Conservation (phyloP, 2,797 vertebrate species). For the Cyclura pinguis region DNA sequence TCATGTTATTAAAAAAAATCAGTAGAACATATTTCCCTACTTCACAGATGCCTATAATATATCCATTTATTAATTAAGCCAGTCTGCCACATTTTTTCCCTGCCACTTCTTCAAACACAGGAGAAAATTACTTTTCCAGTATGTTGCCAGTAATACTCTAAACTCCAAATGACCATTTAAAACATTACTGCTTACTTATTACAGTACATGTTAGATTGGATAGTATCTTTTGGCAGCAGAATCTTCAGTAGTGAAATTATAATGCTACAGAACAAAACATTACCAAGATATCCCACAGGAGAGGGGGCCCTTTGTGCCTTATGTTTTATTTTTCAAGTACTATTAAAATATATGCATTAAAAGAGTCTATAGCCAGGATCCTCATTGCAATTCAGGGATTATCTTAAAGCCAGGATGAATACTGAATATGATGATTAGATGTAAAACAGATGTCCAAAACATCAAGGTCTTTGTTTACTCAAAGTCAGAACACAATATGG, state of each 20-base stretch:
- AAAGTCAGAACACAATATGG: slow-evolving; percentile 45
- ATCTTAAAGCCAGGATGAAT: slow-evolving; percentile 32
- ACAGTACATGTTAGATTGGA: not conserved
- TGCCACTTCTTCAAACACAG: not conserved
- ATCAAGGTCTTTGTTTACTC: slow-evolving; percentile 57
- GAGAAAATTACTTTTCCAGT: not conserved
- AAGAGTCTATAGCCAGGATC: slow-evolving; percentile 47
- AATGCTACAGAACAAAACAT: slow-evolving; percentile 44
- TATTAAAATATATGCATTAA: slow-evolving; percentile 47
- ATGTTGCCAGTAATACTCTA: not conserved
- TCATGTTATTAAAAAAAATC: not conserved
- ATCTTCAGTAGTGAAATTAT: slow-evolving; percentile 48
- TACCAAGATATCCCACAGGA: slow-evolving; percentile 43
- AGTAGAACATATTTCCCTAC: not conserved
- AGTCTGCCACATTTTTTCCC: not conserved
- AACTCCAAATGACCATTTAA: not conserved
- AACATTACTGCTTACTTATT: not conserved
- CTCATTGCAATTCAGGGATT: slow-evolving; percentile 50
- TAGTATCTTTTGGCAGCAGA: slow-evolving; percentile 16
- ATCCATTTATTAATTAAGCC: not conserved
- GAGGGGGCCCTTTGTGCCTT: slow-evolving; percentile 34
- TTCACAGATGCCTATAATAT: slow-evolving; percentile 1
- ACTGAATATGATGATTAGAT: slow-evolving; percentile 47
- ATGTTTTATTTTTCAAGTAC: slow-evolving; percentile 40
- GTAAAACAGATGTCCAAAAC: slow-evolving; percentile 56